Conservation (phyloP, 2,113 vertebrate species). For the Dasypus novemcinctus region DNA sequence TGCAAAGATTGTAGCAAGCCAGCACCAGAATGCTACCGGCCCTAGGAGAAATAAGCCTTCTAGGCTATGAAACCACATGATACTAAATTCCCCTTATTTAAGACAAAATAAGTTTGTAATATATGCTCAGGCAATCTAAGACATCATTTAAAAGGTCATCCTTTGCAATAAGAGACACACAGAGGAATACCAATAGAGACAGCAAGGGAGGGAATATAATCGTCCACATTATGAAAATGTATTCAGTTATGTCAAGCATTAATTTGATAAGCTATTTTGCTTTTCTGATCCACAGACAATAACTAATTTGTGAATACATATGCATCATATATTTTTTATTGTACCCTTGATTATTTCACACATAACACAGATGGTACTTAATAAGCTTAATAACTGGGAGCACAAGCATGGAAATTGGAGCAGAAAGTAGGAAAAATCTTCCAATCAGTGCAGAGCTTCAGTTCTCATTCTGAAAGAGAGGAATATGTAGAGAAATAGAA, state of each 20-base stretch:
- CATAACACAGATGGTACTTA: constrained; percentile 13
- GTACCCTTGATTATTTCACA: constrained; percentile 26
- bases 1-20: too few species aligned
- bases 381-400: constrained; percentile 33
- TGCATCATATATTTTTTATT: constrained; percentile 33
- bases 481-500: neutral
- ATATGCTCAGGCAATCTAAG: too few species aligned
- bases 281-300: constrained; percentile 16
- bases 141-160: neutral
- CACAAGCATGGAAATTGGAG: neutral
- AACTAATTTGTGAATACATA: constrained; percentile 7
- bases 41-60: too few species aligned
- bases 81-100: too few species aligned
- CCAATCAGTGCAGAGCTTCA: neutral
- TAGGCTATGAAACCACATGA: too few species aligned
- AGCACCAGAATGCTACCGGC: too few species aligned
- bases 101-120: too few species aligned
- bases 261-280: neutral
- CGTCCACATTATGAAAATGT: neutral
- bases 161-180: neutral
- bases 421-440: neutral
- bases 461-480: neutral
- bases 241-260: neutral
- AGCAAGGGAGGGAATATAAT: neutral
- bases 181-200: neutral